Evolutionary conservation across 2,888 invertebrate species (phyloP).

Genomic region (Oxytorus armatus): DNA sequence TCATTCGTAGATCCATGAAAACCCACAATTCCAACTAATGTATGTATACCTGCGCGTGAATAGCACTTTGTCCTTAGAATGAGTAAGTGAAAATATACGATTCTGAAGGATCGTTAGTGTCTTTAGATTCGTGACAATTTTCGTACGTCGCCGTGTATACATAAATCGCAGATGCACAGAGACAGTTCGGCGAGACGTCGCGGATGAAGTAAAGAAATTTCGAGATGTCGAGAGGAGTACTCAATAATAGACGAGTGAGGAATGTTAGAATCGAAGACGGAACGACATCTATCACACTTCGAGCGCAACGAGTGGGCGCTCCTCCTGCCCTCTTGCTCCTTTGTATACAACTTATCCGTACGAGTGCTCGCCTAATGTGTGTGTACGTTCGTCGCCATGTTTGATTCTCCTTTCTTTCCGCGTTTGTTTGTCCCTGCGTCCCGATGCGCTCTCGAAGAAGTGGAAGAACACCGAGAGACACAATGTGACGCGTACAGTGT

Average conservation of each 20-base stretch:
- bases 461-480: no score
- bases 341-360: slow-evolving; percentile 32
- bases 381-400: slow-evolving; percentile 37
- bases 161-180: background rate
- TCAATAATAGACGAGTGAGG: slow-evolving; percentile 20
- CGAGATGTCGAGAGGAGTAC: slow-evolving; percentile 27
- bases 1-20: slow-evolving; percentile 60
- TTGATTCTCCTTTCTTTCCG: slow-evolving; percentile 17
- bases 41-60: background rate
- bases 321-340: slow-evolving; percentile 13
- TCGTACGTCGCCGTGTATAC: no score
- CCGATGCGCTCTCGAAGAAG: no score
- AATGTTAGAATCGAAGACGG: slow-evolving; percentile 21
- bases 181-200: background rate
- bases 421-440: no score
- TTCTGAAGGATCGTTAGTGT: slow-evolving; percentile 2
- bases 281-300: slow-evolving; percentile 60
- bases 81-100: slow-evolving; percentile 38
- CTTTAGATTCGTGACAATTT: slow-evolving; percentile 6
- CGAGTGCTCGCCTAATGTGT: slow-evolving; percentile 53
- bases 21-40: slow-evolving; percentile 28
- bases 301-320: slow-evolving; percentile 46
- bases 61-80: slow-evolving; percentile 30
- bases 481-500: no score
- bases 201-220: slow-evolving; percentile 48